phyloP scores from a whole-genome alignment of 2,888 invertebrate species.

The Allolobophora icterica region DNA sequence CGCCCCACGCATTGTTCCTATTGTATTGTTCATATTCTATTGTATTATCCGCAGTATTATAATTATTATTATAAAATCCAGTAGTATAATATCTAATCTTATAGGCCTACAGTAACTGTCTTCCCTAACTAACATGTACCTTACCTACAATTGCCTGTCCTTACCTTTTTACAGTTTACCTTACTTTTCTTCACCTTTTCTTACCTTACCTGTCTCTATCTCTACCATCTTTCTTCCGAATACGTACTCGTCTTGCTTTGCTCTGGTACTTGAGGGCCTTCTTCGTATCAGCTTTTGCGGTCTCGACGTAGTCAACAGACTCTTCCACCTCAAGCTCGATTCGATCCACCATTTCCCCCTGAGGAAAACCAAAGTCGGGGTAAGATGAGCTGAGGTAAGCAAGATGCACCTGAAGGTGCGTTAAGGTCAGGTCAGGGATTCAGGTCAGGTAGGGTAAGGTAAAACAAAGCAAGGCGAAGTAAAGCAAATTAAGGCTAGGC shows the following conservation, averaged over 20 bases:
- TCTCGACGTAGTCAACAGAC: neutral
- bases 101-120: too few relatives aligned
- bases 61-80: too few relatives aligned
- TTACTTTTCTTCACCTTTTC: neutral
- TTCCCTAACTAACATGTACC: too few relatives aligned
- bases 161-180: neutral
- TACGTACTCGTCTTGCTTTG: neutral
- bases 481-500: too few relatives aligned
- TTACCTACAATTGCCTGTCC: too few relatives aligned
- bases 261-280: neutral
- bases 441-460: too few relatives aligned
- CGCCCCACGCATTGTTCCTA: too few relatives aligned
- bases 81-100: too few relatives aligned
- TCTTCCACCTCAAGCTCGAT: neutral
- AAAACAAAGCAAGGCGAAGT: too few relatives aligned
- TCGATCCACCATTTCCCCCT: neutral
- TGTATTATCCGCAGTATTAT: too few relatives aligned
- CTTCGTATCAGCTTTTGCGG: conserved; percentile 3
- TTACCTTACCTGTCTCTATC: neutral
- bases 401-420: neutral
- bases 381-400: neutral
- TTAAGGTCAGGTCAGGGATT: too few relatives aligned
- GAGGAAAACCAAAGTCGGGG: neutral
- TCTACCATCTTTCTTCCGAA: neutral
- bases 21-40: too few relatives aligned